Evolutionary conservation across 1,140 invertebrate species (phyloP).

Genomic region (Microplitis mediator): DNA sequence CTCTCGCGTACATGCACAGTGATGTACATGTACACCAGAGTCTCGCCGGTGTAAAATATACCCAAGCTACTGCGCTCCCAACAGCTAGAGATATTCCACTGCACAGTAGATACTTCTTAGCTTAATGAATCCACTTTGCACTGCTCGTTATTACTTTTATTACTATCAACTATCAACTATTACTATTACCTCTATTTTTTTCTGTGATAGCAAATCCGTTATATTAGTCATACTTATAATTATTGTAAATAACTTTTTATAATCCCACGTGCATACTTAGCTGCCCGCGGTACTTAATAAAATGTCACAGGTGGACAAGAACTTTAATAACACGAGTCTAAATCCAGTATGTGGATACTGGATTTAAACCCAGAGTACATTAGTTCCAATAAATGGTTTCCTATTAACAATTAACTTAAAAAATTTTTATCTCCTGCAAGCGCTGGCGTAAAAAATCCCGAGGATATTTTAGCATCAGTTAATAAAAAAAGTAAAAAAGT

Average conservation of each 20-base stretch:
- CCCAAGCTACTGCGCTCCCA: slow-evolving; percentile 43
- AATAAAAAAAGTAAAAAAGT: background rate
- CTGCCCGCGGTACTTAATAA: slow-evolving; percentile 53
- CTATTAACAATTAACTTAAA: too few relatives aligned
- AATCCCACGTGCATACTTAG: background rate
- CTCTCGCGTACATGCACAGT: background rate
- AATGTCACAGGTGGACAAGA: slow-evolving; percentile 59
- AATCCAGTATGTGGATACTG: too few relatives aligned
- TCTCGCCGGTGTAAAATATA: slow-evolving; percentile 14
- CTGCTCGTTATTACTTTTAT: slow-evolving; percentile 22
- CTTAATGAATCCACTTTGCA: slow-evolving; percentile 58
- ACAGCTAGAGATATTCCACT: slow-evolving; percentile 40
- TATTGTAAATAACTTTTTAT: background rate
- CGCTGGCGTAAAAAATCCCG: too few relatives aligned
- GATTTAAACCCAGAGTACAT: too few relatives aligned
- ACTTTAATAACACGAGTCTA: background rate
- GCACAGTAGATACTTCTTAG: slow-evolving; percentile 33
- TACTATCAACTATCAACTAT: slow-evolving; percentile 8
- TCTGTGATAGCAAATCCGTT: background rate
- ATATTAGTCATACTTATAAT: background rate
- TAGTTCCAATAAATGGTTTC: too few relatives aligned
- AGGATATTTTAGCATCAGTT: too few relatives aligned
- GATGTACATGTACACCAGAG: background rate
- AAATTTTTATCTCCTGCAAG: too few relatives aligned
- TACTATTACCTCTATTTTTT: slow-evolving; percentile 9